Evolutionary conservation across 2,888 invertebrate species (phyloP).

Genomic region (Erpobdella octoculata): DNA sequence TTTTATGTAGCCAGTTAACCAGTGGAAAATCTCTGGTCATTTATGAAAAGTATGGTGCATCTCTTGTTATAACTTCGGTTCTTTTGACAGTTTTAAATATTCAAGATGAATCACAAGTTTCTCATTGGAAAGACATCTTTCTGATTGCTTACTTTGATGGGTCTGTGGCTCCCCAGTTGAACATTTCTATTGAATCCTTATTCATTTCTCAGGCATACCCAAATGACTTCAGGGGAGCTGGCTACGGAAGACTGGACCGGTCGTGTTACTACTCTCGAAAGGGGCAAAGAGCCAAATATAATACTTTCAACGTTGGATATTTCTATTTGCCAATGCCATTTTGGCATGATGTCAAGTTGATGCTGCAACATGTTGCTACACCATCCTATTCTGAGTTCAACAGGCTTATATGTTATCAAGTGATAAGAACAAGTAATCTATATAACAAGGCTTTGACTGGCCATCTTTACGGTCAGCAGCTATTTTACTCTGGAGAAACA

Average conservation of each 20-base stretch:
- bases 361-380: too few relatives aligned
- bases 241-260: conserved; percentile 30
- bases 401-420: conserved; percentile 33
- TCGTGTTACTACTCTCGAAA: conserved; percentile 30
- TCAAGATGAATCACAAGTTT: neutral
- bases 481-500: conserved; percentile 33
- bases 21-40: neutral
- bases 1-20: conserved; percentile 25
- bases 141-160: conserved; percentile 34
- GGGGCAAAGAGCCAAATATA: conserved; percentile 1
- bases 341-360: conserved; percentile 33
- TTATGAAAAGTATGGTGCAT: neutral
- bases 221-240: conserved; percentile 36
- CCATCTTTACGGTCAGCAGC: conserved; percentile 34
- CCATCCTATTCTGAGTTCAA: neutral
- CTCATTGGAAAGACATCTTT: conserved; percentile 36
- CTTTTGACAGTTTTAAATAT: conserved; percentile 33
- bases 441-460: conserved; percentile 33
- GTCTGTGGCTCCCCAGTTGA: conserved; percentile 31
- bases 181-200: conserved; percentile 36
- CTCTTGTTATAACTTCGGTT: conserved; percentile 34
- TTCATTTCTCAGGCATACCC: conserved; percentile 35
- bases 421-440: conserved; percentile 31
- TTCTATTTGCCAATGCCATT: conserved; percentile 38
- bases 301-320: conserved; percentile 33